A percentile compares a stretch with the other conserved stretches of the same genome.
phyloP scores from a whole-genome alignment of 2,113 vertebrate genomes.

The Alosa alosa region DNA sequence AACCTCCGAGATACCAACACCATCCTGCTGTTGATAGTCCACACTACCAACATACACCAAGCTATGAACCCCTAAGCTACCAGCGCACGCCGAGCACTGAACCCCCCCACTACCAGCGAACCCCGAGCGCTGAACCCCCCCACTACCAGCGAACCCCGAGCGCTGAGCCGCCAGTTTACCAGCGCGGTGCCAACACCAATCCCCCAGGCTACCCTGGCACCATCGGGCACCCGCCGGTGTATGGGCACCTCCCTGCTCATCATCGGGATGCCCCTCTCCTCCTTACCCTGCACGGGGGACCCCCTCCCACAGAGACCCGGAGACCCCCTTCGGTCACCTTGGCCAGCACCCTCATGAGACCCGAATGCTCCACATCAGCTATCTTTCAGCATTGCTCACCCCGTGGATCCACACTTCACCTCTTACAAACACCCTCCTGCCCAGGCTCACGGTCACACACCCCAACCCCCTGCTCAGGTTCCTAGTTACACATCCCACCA shows the following conservation, averaged over 20 bases:
- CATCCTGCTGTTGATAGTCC: constrained; percentile 50
- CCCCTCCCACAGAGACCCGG: background rate
- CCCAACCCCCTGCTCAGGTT: no score
- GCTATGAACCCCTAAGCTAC: background rate
- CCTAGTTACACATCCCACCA: no score
- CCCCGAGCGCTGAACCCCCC: constrained; percentile 38
- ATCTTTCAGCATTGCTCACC: constrained; percentile 2
- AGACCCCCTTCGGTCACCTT: constrained; percentile 11
- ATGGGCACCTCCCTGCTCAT: constrained; percentile 44
- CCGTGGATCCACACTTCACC: background rate
- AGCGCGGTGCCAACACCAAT: constrained; percentile 27
- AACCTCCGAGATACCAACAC: constrained; percentile 46
- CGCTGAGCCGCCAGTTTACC: background rate
- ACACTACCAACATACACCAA: background rate
- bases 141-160: constrained; percentile 25
- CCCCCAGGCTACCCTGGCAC: constrained; percentile 57
- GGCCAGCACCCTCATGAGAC: no score
- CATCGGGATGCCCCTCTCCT: background rate
- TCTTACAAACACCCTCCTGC: constrained; percentile 13
- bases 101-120: constrained; percentile 31
- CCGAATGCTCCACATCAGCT: constrained; percentile 18
- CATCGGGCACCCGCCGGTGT: constrained; percentile 62
- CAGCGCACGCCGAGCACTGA: background rate
- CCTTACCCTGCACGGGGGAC: no score
- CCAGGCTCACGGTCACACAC: background rate